Evolutionary conservation across 2,888 invertebrate genomes (phyloP).

Genomic region (Epinotia ramella): DNA sequence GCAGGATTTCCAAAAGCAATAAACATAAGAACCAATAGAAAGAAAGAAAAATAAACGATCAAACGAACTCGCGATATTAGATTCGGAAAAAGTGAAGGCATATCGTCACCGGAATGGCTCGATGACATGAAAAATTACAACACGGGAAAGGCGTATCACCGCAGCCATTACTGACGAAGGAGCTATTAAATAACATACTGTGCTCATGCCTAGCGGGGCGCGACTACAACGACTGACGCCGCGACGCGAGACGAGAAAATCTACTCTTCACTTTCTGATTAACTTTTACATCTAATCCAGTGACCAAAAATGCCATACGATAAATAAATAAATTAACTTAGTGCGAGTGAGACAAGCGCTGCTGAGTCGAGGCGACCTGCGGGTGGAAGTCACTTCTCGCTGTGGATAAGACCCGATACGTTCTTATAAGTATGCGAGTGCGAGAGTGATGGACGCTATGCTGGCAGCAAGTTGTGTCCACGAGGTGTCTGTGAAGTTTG

Average conservation of each 20-base stretch:
- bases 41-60: slow-evolving; percentile 37
- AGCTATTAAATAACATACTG: slow-evolving; percentile 37
- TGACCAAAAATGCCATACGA: too few relatives aligned
- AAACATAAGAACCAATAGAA: slow-evolving; percentile 33
- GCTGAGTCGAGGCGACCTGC: not conserved
- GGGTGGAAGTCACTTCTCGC: too few relatives aligned
- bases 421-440: too few relatives aligned
- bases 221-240: too few relatives aligned
- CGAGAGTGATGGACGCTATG: too few relatives aligned
- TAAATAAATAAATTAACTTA: too few relatives aligned
- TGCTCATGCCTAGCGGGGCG: too few relatives aligned
- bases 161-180: slow-evolving; percentile 32
- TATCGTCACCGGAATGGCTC: slow-evolving; percentile 38
- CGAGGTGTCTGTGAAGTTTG: slow-evolving; percentile 1
- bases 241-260: too few relatives aligned
- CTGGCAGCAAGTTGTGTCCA: not conserved
- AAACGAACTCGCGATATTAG: slow-evolving; percentile 29
- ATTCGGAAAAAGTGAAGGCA: slow-evolving; percentile 38
- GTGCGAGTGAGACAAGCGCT: too few relatives aligned
- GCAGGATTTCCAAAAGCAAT: slow-evolving; percentile 18
- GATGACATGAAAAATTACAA: slow-evolving; percentile 44
- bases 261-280: too few relatives aligned
- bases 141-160: slow-evolving; percentile 40
- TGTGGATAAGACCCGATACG: too few relatives aligned
- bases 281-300: too few relatives aligned